These are phyloP conservation scores for Anser cygnoides DNA, from an alignment of 2,113 vertebrate species.

Conservation along the genomic window DNA sequence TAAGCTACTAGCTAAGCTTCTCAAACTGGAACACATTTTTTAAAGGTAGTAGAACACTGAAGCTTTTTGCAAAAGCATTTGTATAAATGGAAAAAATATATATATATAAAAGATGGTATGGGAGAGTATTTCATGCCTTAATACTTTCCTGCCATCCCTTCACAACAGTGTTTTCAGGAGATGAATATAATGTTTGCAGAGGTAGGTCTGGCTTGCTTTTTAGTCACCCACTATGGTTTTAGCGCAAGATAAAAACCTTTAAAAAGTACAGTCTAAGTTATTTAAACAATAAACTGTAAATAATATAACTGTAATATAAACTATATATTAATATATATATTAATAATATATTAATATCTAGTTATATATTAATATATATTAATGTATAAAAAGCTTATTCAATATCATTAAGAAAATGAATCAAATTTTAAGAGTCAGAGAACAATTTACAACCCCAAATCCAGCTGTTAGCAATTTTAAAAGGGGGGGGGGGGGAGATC, in stretches of 20 bases:
- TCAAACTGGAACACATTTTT: background rate
- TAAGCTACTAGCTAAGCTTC: background rate
- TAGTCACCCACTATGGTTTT: background rate
- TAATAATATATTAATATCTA: too few species aligned
- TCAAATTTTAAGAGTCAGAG: slow-evolving; percentile 8
- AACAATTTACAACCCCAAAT: background rate
- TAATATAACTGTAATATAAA: too few species aligned
- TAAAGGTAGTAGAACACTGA: background rate
- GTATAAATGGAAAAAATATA: background rate
- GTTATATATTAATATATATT: background rate
- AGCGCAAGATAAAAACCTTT: slow-evolving; percentile 47
- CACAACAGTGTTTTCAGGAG: background rate
- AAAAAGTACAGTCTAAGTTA: slow-evolving; percentile 38
- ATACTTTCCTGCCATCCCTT: background rate
- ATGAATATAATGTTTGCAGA: background rate
- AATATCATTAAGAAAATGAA: slow-evolving; percentile 32
- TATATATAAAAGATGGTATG: background rate
- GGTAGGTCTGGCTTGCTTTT: background rate
- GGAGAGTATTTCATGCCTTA: background rate
- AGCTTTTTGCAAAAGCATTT: background rate
- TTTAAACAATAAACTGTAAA: background rate
- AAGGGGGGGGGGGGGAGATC: background rate
- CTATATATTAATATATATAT: too few species aligned
- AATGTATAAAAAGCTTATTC: slow-evolving; percentile 8
- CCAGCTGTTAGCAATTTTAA: background rate